phyloP scores from a whole-genome alignment of 2,113 vertebrate species.

The Periophthalmus modestus region DNA sequence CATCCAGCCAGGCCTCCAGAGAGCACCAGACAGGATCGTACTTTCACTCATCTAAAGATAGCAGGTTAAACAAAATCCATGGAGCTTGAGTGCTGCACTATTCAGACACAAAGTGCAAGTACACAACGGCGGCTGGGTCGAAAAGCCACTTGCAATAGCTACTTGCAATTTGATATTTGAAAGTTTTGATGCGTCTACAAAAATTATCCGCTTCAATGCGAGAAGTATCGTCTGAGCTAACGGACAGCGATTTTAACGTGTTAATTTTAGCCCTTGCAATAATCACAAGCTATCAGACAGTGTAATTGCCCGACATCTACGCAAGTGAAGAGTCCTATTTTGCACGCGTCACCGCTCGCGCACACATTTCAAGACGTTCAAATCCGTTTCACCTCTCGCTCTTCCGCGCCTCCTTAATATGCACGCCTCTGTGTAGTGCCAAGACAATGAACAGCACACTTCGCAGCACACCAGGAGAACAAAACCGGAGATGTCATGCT shows the following conservation, averaged over 20 bases:
- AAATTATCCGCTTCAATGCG: conserved; percentile 37
- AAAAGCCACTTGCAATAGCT: conserved; percentile 12
- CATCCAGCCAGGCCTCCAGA: conserved; percentile 32
- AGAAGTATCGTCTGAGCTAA: conserved; percentile 27
- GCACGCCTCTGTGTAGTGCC: conserved; percentile 15
- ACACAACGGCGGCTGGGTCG: not conserved
- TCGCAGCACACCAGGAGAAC: conserved; percentile 53
- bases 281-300: conserved; percentile 59
- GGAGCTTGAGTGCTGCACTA: conserved; percentile 35
- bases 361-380: conserved; percentile 22
- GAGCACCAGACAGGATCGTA: conserved; percentile 42
- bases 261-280: conserved; percentile 44
- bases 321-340: conserved; percentile 37
- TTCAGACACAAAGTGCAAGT: conserved; percentile 33
- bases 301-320: conserved; percentile 39
- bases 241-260: conserved; percentile 45
- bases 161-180: conserved; percentile 34
- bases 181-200: conserved; percentile 21
- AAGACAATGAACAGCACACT: conserved; percentile 54
- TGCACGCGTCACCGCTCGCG: conserved; percentile 32
- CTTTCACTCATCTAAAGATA: conserved; percentile 44
- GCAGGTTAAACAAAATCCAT: conserved; percentile 64
- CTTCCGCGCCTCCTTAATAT: conserved; percentile 16
- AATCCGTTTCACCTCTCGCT: conserved; percentile 31
- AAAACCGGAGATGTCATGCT: conserved; percentile 54